Conservation (phyloP, 35 echinoderm and acorn worm genomes). For the Apostichopus parvimensis region DNA sequence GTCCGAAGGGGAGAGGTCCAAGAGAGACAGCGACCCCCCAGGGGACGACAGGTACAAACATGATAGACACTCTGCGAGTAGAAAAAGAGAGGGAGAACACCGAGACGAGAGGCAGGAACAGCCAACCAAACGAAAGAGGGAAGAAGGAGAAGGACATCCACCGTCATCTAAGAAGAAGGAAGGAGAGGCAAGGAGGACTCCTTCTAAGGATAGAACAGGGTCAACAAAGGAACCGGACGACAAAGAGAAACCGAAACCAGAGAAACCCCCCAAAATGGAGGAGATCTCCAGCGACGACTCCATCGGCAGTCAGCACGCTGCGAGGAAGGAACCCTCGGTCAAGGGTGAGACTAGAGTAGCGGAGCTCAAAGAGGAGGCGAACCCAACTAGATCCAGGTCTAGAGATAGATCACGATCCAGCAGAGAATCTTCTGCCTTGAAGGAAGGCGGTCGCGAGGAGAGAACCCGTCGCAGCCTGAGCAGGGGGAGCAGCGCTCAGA, state of each 20-base stretch:
- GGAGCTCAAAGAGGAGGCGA: conserved; percentile 29
- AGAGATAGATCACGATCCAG: conserved; percentile 25
- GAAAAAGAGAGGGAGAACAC: conserved; percentile 22
- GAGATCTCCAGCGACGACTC: conserved; percentile 56
- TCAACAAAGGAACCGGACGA: not conserved
- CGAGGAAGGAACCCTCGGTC: not conserved
- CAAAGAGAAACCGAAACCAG: conserved; percentile 2
- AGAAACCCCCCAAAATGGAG: conserved; percentile 40
- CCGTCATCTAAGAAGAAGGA: conserved; percentile 2
- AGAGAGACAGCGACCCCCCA: conserved; percentile 32
- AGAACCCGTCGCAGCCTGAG: conserved; percentile 10
- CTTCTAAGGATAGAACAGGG: conserved; percentile 21
- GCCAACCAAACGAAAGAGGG: conserved; percentile 20
- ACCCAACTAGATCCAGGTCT: conserved; percentile 24
- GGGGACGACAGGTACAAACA: conserved; percentile 22
- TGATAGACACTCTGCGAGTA: not conserved
- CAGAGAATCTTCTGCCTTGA: conserved; percentile 15
- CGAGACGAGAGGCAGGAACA: conserved; percentile 18
- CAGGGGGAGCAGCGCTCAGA: not conserved
- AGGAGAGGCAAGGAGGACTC: conserved; percentile 7
- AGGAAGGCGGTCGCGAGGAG: not conserved
- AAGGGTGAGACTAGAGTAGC: conserved; percentile 23
- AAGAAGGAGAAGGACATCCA: conserved; percentile 9
- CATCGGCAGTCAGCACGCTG: conserved; percentile 39
- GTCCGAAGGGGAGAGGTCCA: conserved; percentile 3